These are phyloP conservation scores for Zoanthus solanderi DNA, from an alignment of 92 coral and sea anemone species.

Conservation along the genomic window DNA sequence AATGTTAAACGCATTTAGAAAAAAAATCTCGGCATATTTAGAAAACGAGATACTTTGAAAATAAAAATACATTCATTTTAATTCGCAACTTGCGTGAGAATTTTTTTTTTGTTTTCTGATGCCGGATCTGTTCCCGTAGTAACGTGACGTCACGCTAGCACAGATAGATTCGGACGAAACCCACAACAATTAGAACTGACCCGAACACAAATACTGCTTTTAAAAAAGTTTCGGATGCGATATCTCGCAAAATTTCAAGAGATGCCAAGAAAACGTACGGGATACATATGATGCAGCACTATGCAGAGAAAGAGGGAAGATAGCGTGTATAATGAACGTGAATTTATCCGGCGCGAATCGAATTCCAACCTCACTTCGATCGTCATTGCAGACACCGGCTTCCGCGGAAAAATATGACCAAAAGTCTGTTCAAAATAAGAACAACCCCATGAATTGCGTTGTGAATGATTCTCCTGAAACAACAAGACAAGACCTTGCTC, in stretches of 20 bases:
- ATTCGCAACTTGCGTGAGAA: background rate
- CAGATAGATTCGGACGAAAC: background rate
- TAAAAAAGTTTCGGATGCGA: background rate
- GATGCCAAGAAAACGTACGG: background rate
- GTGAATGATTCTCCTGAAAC: background rate
- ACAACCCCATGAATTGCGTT: background rate
- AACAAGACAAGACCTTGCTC: background rate
- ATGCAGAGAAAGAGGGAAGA: constrained; percentile 15
- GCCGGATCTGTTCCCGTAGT: constrained; percentile 10
- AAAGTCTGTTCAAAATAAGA: background rate
- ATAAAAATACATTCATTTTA: no score
- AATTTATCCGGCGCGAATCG: background rate
- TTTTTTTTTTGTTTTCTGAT: background rate
- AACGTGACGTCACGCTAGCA: constrained; percentile 33
- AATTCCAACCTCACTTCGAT: constrained; percentile 28
- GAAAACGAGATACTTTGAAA: no score
- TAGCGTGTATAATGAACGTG: constrained; percentile 2
- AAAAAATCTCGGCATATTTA: no score
- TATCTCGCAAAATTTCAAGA: background rate
- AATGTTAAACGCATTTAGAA: no score
- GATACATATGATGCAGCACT: background rate
- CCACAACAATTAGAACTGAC: constrained; percentile 18
- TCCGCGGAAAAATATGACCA: background rate
- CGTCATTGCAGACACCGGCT: background rate
- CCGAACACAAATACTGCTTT: background rate